Evolutionary conservation across 2,797 vertebrate genomes (phyloP), one percentile per base, ranked within the genome.

Genomic region (Notolepis coatsorum): DNA sequence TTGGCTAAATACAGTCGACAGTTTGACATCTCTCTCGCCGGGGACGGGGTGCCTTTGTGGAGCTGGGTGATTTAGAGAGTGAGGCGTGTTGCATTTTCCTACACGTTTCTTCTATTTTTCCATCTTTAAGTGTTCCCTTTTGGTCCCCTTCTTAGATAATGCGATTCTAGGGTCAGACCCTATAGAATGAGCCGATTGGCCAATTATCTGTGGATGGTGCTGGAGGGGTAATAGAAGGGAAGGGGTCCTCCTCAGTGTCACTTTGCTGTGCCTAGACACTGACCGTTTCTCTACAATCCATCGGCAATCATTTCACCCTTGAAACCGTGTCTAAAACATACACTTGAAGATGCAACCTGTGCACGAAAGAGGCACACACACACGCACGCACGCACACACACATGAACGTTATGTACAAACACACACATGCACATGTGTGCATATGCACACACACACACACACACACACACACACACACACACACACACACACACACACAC

Each of bases 1-100:
- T 42, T 56, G 74, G 75, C 65, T 84, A 77, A 85, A 82, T 69
- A 68, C 50, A 77, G 56, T 57, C 49, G 62, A 84, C 67, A 83
- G 73, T 65, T 56, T 64, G 70, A 87, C 78, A 76, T 79, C 73
- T 80, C 58, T 74, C 55, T 85, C 58, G 63, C 56, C 52, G 28
- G 46, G 66, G 31, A 66, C 39, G 41, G 55, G 21, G 45, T 57
- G 37, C n/a, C n/a, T 27, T 27, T 13, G 37, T 4, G 8, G n/a
- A 27, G 21, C 35, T 21, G 24, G 18, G 37, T 8, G 2, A 13
- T 4, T 71, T 41, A 48, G 18, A 15, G 20, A 15, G 20, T 5
- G 13, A 33, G 7, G 38, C 7, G 12, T 18, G 65, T 60, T 59
- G 56, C 17, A 42, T 61, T 71, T 65, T 66, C 46, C n/a, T 60